Evolutionary conservation across 2,888 invertebrate species (phyloP), one percentile per base, ranked within the genome.

Genomic region (Chrysolina americana): DNA sequence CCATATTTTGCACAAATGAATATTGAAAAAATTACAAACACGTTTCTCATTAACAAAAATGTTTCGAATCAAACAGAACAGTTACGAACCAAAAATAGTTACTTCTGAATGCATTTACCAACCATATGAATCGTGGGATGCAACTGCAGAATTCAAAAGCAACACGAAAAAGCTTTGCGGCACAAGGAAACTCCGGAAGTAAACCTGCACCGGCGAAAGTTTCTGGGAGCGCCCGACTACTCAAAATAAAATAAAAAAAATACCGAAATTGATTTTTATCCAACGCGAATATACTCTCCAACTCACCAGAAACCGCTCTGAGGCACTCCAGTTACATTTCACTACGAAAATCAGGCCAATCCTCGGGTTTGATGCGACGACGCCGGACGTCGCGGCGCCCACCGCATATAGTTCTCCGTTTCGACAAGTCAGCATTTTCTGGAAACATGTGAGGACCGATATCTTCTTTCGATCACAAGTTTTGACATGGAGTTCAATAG

Each of bases 301-400:
- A 53, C 53, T 53, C 19, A 53, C 53, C 53, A 21, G 21, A 19
- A 53, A 53, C 19, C 53, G 53, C 53, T 53, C 53, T 53, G 13
- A 11, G 21, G 53, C 53, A 53, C 53, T 53, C 4, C 53, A 53
- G 11, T 53, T 53, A 19, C 19, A 53, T 21, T 53, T 53, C 53
- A 53, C 53, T 53, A 21, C 53, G 53, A 21, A 53, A 53, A 53
- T 53, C 53, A 53, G 53, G 53, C 53, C 53, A 53, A 53, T 21
- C 53, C 53, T 21, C 53, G 53, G 21, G 5, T 21, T 53, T 21
- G 53, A 11, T 21, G 21, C 53, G 21, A 5, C 53, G 53, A 53
- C 53, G 53, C 21, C 53, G 19, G 53, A 10, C 53, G 53, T 53
- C 53, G 19, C 53, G 53, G 53, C 53, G 53, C 53, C 53, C 13